phyloP scores from a whole-genome alignment of 2,113 vertebrate species.

The Motacilla alba region DNA sequence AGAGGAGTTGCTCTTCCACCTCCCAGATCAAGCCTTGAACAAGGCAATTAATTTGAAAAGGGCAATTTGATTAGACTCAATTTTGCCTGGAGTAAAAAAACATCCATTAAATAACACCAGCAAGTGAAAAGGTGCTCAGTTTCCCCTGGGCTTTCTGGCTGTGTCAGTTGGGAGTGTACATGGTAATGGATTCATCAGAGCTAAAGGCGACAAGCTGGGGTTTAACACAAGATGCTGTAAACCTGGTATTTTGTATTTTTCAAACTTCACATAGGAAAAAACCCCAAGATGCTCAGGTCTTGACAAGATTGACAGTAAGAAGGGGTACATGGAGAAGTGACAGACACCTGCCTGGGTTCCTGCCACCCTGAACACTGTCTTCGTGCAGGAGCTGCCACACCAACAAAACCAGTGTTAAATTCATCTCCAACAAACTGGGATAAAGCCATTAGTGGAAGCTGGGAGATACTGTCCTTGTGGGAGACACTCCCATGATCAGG shows the following conservation, averaged over 20 bases:
- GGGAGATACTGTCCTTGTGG: background rate
- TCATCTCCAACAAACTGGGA: background rate
- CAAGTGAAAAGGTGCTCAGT: background rate
- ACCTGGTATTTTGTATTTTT: background rate
- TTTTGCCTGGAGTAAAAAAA: slow-evolving; percentile 7
- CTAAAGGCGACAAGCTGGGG: background rate
- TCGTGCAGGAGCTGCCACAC: background rate
- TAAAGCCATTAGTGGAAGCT: background rate
- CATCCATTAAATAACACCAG: background rate
- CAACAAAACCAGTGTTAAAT: background rate
- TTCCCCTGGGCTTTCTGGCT: background rate
- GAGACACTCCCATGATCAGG: background rate
- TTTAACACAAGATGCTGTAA: background rate
- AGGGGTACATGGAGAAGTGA: background rate
- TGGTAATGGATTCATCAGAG: background rate
- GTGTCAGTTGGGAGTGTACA: background rate
- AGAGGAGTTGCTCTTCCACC: background rate
- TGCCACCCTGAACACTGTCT: background rate
- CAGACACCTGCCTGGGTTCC: background rate
- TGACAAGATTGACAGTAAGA: background rate
- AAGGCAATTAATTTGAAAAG: slow-evolving; percentile 25
- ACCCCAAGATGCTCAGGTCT: background rate
- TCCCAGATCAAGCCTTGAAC: background rate
- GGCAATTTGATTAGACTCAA: slow-evolving; percentile 1
- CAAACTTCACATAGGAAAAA: background rate